Evolutionary conservation across 2,113 vertebrate genomes (phyloP).

Genomic region (Macaca mulatta): DNA sequence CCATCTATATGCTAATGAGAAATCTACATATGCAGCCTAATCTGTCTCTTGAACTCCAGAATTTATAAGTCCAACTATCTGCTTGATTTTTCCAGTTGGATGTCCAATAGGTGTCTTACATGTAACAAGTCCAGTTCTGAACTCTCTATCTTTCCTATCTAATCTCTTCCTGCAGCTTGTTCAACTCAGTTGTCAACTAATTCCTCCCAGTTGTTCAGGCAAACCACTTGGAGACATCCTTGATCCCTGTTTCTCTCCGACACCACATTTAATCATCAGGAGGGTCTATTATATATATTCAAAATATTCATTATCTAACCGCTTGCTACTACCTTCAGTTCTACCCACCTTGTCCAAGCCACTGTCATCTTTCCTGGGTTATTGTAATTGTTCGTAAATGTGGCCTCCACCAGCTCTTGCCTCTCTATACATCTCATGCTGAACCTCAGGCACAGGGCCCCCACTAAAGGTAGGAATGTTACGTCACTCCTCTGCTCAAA

Average conservation of each 20-base stretch:
- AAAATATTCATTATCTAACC: neutral
- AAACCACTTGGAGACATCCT: neutral
- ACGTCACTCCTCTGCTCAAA: neutral
- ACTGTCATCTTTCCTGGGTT: neutral
- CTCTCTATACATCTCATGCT: neutral
- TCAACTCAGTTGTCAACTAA: neutral
- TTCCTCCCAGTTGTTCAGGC: neutral
- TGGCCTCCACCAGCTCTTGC: accelerated
- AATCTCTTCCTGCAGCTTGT: neutral
- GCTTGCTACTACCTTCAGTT: neutral
- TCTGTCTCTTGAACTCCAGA: neutral
- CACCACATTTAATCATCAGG: neutral
- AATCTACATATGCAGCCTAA: neutral
- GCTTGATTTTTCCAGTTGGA: neutral
- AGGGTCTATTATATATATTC: neutral
- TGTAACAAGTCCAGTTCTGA: neutral
- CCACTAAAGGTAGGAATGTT: neutral
- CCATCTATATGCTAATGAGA: neutral
- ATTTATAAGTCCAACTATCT: neutral
- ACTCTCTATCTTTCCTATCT: neutral
- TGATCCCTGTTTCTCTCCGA: neutral
- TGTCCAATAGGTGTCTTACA: neutral
- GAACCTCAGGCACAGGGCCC: neutral
- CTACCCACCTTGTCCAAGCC: neutral
- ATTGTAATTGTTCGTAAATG: neutral